A percentile compares a stretch with the other conserved stretches of the same genome.
Conservation (phyloP, 1,140 invertebrate species). For the Drosophila repleta region DNA sequence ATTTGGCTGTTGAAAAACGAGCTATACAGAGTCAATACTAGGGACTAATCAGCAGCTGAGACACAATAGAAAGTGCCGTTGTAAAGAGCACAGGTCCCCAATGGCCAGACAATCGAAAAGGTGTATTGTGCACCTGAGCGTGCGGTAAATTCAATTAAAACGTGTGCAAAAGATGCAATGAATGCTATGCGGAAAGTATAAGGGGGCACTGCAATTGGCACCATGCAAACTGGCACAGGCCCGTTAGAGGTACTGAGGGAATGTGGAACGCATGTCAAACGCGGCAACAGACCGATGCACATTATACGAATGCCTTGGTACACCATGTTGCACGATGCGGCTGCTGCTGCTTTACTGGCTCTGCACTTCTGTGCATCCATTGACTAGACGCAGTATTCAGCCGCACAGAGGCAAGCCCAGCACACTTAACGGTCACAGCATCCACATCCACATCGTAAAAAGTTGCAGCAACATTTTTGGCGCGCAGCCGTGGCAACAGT, state of each 20-base stretch:
- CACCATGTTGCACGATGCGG: background rate
- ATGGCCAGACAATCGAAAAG: conserved; percentile 42
- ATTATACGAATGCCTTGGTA: conserved; percentile 20
- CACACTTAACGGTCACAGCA: conserved; percentile 39
- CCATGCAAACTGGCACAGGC: background rate
- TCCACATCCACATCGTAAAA: conserved; percentile 32
- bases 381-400: conserved; percentile 30
- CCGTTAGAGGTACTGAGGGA: background rate
- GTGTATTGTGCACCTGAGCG: conserved; percentile 32
- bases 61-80: conserved; percentile 2
- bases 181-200: background rate
- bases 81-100: background rate
- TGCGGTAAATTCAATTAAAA: conserved; percentile 73
- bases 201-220: conserved; percentile 35
- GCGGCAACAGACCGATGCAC: conserved; percentile 25
- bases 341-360: conserved; percentile 5
- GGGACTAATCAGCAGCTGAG: conserved; percentile 36
- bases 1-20: conserved; percentile 22
- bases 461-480: conserved; percentile 51
- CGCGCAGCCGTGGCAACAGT: conserved; percentile 36
- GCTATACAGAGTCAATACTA: conserved; percentile 12
- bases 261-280: conserved; percentile 39
- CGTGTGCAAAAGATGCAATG: conserved; percentile 24
- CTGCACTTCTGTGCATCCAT: conserved; percentile 29
- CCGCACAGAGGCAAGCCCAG: conserved; percentile 39